Evolutionary conservation across 2,888 invertebrate species (phyloP).

Genomic region (Cerastis leucographa): DNA sequence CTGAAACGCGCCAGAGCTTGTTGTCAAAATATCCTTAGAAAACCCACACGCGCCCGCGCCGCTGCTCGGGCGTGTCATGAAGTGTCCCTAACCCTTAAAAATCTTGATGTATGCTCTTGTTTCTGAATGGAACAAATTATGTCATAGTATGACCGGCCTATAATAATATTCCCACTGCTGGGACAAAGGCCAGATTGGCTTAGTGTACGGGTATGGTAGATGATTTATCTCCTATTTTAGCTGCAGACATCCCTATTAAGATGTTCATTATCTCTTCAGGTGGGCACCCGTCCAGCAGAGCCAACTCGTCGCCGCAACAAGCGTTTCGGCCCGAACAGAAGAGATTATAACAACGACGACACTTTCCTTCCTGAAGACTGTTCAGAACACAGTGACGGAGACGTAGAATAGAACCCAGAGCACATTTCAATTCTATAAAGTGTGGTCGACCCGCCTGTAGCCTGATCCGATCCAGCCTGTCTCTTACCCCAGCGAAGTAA

Average conservation of each 20-base stretch:
- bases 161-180: not conserved
- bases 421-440: not conserved
- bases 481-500: not conserved
- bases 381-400: constrained; percentile 76
- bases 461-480: not conserved
- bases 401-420: constrained; percentile 34
- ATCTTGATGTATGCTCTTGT: not conserved
- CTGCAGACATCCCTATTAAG: not conserved
- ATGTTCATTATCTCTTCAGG: constrained; percentile 56
- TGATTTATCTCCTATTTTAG: not conserved
- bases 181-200: too few species aligned
- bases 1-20: too few species aligned
- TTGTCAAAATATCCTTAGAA: not conserved
- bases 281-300: constrained; percentile 61
- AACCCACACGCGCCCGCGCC: not conserved
- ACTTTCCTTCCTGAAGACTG: constrained; percentile 84
- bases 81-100: not conserved
- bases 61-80: too few species aligned
- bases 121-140: not conserved
- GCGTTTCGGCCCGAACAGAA: constrained; percentile 65
- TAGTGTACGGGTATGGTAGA: not conserved
- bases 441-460: not conserved
- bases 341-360: constrained; percentile 79
- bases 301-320: constrained; percentile 63
- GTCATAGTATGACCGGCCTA: not conserved